Evolutionary conservation across 1,140 invertebrate species (phyloP).

Genomic region (Bactericera cockerelli): DNA sequence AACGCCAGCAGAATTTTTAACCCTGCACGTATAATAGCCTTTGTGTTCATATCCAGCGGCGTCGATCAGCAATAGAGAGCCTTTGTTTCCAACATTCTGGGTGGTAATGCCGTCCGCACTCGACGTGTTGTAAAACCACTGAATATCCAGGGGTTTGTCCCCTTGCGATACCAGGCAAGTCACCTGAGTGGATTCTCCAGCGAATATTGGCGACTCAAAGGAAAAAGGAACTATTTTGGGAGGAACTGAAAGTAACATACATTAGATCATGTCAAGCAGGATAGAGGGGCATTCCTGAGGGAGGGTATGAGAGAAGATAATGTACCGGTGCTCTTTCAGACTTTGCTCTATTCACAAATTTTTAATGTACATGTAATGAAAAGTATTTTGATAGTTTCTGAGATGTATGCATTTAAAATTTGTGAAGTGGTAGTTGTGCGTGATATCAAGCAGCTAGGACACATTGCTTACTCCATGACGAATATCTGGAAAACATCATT

Average conservation of each 20-base stretch:
- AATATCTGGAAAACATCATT: conserved; percentile 24
- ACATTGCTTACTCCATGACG: no score
- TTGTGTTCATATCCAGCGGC: conserved; percentile 28
- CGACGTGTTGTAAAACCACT: conserved; percentile 34
- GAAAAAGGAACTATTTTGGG: conserved; percentile 36
- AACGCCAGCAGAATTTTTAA: conserved; percentile 43
- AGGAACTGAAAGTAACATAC: conserved; percentile 24
- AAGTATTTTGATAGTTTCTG: no score
- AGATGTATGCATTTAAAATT: no score
- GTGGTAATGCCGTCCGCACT: conserved; percentile 25
- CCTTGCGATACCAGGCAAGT: conserved; percentile 52
- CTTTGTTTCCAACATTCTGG: conserved; percentile 45
- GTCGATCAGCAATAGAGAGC: conserved; percentile 53
- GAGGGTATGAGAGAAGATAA: no score
- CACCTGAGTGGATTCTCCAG: conserved; percentile 49
- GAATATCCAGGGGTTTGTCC: conserved; percentile 48
- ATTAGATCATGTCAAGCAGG: no score
- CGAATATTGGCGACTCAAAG: conserved; percentile 31
- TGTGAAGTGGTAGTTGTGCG: no score
- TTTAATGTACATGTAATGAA: no score
- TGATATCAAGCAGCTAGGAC: no score
- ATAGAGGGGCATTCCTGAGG: no score
- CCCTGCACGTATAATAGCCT: conserved; percentile 40
- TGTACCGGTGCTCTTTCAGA: no score
- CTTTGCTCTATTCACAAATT: no score